A percentile compares a stretch with the other conserved stretches of the same genome.
Conservation (phyloP, 2,888 invertebrate genomes). For the Aproaerema taeniolella region DNA sequence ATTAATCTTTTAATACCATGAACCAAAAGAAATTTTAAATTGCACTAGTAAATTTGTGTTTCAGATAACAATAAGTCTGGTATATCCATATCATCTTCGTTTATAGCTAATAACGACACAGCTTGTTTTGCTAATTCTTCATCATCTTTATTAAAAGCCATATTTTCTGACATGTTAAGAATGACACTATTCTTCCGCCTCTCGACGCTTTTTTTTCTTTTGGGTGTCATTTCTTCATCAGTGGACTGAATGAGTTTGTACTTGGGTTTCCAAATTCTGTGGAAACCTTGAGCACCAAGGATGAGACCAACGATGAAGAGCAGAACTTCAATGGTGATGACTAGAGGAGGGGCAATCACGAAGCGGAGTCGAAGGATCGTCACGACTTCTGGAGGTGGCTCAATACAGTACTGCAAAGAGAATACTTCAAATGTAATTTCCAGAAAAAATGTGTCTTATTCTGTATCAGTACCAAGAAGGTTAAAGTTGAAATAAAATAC, state of each 20-base stretch:
- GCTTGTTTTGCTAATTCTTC: slow-evolving; percentile 51
- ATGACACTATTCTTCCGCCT: slow-evolving; percentile 40
- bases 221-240: slow-evolving; percentile 24
- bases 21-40: no score
- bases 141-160: slow-evolving; percentile 38
- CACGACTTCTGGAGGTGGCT: slow-evolving; percentile 56
- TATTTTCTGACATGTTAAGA: slow-evolving; percentile 41
- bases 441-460: no score
- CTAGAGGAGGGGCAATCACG: slow-evolving; percentile 66
- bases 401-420: slow-evolving; percentile 51
- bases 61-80: slow-evolving; percentile 34
- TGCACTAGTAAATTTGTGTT: not conserved
- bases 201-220: slow-evolving; percentile 28
- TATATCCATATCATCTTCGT: slow-evolving; percentile 46
- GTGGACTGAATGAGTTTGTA: slow-evolving; percentile 39
- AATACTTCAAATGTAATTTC: no score
- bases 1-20: no score
- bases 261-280: slow-evolving; percentile 46
- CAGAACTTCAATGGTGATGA: slow-evolving; percentile 60
- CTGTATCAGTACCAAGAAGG: not conserved
- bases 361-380: slow-evolving; percentile 64
- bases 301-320: slow-evolving; percentile 63
- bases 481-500: not conserved
- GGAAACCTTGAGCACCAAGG: slow-evolving; percentile 53
- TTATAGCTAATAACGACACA: slow-evolving; percentile 49